These are phyloP conservation scores for Philopotamus ludificatus DNA, from an alignment of 1,140 invertebrate genomes.

Conservation along the genomic window DNA sequence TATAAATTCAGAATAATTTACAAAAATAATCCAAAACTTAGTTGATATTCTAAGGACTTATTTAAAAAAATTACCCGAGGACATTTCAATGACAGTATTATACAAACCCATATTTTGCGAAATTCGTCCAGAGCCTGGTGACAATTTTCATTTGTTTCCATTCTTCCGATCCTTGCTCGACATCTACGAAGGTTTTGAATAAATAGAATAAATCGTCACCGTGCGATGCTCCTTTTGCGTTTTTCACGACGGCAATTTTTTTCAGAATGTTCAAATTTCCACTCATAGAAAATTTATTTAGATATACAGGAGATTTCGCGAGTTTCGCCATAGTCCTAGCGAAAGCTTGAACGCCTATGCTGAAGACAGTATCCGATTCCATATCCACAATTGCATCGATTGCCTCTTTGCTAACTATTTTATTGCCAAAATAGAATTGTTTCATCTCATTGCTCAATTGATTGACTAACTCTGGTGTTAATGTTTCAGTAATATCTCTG, in stretches of 20 bases:
- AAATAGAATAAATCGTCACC: conserved; percentile 66
- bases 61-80: background rate
- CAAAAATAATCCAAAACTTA: too few relatives aligned
- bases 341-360: conserved; percentile 48
- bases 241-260: conserved; percentile 31
- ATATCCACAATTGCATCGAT: conserved; percentile 44
- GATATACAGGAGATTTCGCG: conserved; percentile 47
- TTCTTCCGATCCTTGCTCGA: conserved; percentile 46
- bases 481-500: conserved; percentile 43
- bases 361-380: conserved; percentile 52
- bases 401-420: conserved; percentile 43
- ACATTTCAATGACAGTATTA: too few relatives aligned
- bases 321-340: conserved; percentile 47
- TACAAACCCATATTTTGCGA: conserved; percentile 66
- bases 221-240: conserved; percentile 58
- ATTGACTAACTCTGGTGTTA: conserved; percentile 43
- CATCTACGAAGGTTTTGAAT: conserved; percentile 55
- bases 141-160: conserved; percentile 48
- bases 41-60: background rate
- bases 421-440: conserved; percentile 53
- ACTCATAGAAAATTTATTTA: conserved; percentile 55
- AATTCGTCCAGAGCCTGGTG: conserved; percentile 69
- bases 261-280: conserved; percentile 50
- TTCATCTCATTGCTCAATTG: conserved; percentile 50
- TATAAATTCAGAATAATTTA: too few relatives aligned